Conservation (phyloP, 2,797 vertebrate genomes). For the Anomalospiza imberbis region DNA sequence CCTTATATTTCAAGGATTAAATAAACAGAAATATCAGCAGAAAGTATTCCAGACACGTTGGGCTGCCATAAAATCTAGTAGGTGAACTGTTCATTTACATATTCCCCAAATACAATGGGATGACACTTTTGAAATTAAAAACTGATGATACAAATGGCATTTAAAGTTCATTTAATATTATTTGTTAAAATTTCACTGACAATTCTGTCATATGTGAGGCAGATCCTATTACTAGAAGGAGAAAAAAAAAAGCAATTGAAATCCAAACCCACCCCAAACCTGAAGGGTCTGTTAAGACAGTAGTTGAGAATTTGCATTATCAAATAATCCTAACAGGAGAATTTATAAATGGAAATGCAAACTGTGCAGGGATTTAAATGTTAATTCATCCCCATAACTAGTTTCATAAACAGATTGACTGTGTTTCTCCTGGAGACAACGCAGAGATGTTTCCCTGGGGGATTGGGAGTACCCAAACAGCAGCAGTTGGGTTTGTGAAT, state of each 20-base stretch:
- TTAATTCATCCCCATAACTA: slow-evolving; percentile 26
- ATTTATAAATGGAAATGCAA: slow-evolving; percentile 38
- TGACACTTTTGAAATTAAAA: slow-evolving; percentile 65
- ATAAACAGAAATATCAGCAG: slow-evolving; percentile 37
- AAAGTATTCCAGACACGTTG: slow-evolving; percentile 43
- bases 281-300: slow-evolving; percentile 41
- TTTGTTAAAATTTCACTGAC: slow-evolving; percentile 48
- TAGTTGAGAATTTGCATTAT: slow-evolving; percentile 47
- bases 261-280: not conserved
- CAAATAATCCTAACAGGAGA: slow-evolving; percentile 52
- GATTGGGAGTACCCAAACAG: not conserved
- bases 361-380: slow-evolving; percentile 14
- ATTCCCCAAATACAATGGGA: slow-evolving; percentile 38
- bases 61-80: slow-evolving; percentile 24
- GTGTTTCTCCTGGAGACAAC: not conserved
- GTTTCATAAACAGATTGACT: not conserved
- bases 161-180: slow-evolving; percentile 56
- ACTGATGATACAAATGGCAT: slow-evolving; percentile 49
- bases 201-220: slow-evolving; percentile 13
- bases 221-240: slow-evolving; percentile 25
- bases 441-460: not conserved
- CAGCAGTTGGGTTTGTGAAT: not conserved
- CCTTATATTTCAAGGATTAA: slow-evolving; percentile 46
- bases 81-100: slow-evolving; percentile 35
- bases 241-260: slow-evolving; percentile 23